Evolutionary conservation across 2,113 vertebrate genomes (phyloP).

Genomic region (Gambusia holbrooki): DNA sequence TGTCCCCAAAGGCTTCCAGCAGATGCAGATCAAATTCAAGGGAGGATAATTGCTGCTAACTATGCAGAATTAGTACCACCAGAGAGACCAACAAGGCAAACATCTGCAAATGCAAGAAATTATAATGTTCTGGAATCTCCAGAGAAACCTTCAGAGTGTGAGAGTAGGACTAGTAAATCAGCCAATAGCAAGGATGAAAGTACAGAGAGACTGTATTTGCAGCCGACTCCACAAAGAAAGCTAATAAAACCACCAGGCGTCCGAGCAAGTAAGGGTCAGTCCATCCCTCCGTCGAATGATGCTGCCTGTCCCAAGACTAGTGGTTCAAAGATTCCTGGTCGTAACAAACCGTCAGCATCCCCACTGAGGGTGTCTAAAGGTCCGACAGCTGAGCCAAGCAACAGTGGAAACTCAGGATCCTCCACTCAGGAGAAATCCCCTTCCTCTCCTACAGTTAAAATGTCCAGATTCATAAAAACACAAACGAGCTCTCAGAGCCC

Average conservation of each 20-base stretch:
- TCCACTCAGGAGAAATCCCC: slow-evolving; percentile 78
- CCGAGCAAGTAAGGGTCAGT: slow-evolving; percentile 68
- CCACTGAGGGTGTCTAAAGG: slow-evolving; percentile 78
- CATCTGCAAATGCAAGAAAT: slow-evolving; percentile 68
- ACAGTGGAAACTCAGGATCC: slow-evolving; percentile 55
- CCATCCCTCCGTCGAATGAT: slow-evolving; percentile 65
- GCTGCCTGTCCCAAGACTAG: slow-evolving; percentile 70
- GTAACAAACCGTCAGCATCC: slow-evolving; percentile 76
- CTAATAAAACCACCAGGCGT: slow-evolving; percentile 73
- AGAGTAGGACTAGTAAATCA: slow-evolving; percentile 50
- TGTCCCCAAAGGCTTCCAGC: slow-evolving; percentile 80
- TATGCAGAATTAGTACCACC: slow-evolving; percentile 78
- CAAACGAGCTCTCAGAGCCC: slow-evolving; percentile 71
- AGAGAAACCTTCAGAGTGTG: slow-evolving; percentile 75
- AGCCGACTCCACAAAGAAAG: slow-evolving; percentile 74
- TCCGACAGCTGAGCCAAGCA: slow-evolving; percentile 46
- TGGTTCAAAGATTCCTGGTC: slow-evolving; percentile 84
- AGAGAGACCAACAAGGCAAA: slow-evolving; percentile 76
- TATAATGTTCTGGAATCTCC: slow-evolving; percentile 72
- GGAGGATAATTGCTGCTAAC: slow-evolving; percentile 64
- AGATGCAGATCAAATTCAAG: slow-evolving; percentile 76
- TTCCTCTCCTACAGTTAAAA: slow-evolving; percentile 77
- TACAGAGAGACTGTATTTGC: slow-evolving; percentile 67
- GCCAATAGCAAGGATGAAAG: slow-evolving; percentile 50
- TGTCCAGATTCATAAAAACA: slow-evolving; percentile 80